phyloP scores from a whole-genome alignment of 2,888 invertebrate genomes.

The Phymatocera aterrima region DNA sequence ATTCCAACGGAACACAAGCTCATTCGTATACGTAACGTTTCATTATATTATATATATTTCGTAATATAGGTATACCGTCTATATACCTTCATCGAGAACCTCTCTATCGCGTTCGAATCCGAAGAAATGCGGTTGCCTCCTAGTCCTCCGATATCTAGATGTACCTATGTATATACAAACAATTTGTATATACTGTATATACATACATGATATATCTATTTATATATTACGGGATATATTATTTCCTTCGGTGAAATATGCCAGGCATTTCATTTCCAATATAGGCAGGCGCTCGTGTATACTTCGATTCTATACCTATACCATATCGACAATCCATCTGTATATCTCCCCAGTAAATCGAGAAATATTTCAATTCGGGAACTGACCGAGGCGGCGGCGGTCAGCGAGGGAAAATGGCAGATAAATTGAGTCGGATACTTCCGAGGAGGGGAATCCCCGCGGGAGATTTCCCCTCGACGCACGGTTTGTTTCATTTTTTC shows the following conservation, averaged over 20 bases:
- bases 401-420: constrained; percentile 50
- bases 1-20: constrained; percentile 62
- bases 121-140: constrained; percentile 24
- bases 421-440: constrained; percentile 64
- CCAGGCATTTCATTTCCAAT: constrained; percentile 67
- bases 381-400: constrained; percentile 38
- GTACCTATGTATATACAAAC: not conserved
- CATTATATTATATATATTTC: not conserved
- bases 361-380: constrained; percentile 61
- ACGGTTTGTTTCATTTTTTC: not conserved
- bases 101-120: constrained; percentile 47
- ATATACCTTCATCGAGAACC: not conserved
- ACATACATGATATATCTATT: not conserved
- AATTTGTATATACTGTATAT: not conserved
- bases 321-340: constrained; percentile 1
- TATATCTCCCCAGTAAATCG: constrained; percentile 58
- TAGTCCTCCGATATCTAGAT: not conserved
- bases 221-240: constrained; percentile 14
- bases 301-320: not conserved
- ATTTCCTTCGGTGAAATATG: constrained; percentile 61
- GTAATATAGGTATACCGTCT: not conserved
- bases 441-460: constrained; percentile 24
- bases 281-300: not conserved
- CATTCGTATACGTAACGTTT: constrained; percentile 57
- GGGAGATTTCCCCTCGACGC: constrained; percentile 23